Percentiles rank a stretch among this genome's conserved stretches.
phyloP scores from a whole-genome alignment of 2,888 invertebrate genomes.

The Clanis bilineata region DNA sequence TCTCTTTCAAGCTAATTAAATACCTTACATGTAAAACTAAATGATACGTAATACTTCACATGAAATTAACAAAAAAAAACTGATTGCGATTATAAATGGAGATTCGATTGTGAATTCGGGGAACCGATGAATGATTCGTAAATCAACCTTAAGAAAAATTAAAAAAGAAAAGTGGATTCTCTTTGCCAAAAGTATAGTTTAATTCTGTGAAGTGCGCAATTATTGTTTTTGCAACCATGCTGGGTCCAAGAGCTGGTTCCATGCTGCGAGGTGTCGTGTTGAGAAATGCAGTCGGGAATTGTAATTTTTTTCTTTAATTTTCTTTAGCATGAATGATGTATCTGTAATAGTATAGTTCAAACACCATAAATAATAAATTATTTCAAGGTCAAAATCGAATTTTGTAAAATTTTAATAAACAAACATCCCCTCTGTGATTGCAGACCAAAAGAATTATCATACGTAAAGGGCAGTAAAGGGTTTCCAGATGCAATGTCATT shows the following conservation, averaged over 20 bases:
- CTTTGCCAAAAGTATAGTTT: conserved; percentile 26
- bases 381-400: neutral
- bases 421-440: neutral
- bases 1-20: neutral
- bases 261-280: conserved; percentile 27
- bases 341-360: neutral
- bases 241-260: too few species aligned
- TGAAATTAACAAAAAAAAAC: neutral
- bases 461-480: neutral
- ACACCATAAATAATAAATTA: neutral
- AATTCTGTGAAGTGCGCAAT: conserved; percentile 34
- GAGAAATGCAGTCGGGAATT: neutral
- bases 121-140: neutral
- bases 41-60: neutral
- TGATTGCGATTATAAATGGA: neutral
- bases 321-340: neutral
- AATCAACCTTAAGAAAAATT: conserved; percentile 20
- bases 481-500: neutral
- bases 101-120: neutral
- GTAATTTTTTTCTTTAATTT: neutral
- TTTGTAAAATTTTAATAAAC: too few species aligned
- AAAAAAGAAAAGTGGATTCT: conserved; percentile 24
- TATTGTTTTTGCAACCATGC: conserved; percentile 26
- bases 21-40: neutral
- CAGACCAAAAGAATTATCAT: neutral